Evolutionary conservation across 2,888 invertebrate genomes (phyloP).

Genomic region (Mamestra brassicae): DNA sequence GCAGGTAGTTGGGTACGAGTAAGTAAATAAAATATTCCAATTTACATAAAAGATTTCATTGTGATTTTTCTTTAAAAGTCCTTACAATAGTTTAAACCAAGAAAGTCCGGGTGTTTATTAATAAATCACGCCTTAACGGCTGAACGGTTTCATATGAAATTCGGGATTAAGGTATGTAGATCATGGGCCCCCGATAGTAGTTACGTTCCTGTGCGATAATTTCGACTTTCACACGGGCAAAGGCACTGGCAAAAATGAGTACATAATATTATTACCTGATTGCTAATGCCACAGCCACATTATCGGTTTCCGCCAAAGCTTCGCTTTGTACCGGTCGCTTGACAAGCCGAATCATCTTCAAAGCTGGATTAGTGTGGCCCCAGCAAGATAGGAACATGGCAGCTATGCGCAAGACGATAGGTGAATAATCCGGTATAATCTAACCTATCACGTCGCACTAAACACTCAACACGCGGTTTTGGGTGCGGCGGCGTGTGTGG

Average conservation of each 20-base stretch:
- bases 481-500: not conserved
- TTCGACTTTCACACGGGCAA: not conserved
- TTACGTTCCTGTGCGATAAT: not conserved
- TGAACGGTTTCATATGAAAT: not conserved
- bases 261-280: not conserved
- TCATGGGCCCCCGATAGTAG: not conserved
- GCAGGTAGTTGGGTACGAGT: not conserved
- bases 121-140: not conserved
- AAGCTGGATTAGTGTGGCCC: slow-evolving; percentile 13
- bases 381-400: slow-evolving; percentile 7
- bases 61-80: too few species aligned
- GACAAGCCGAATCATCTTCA: slow-evolving; percentile 16
- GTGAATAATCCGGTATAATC: slow-evolving; percentile 22
- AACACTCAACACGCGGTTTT: slow-evolving; percentile 17
- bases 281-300: not conserved
- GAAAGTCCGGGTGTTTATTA: not conserved
- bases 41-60: not conserved
- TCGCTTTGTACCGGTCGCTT: not conserved
- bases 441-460: slow-evolving; percentile 2
- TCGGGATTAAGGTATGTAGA: not conserved
- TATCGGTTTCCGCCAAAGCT: not conserved
- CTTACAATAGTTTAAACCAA: too few species aligned
- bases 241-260: too few species aligned
- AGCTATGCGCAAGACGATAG: not conserved
- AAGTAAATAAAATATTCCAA: not conserved